Conservation (phyloP, 1,140 invertebrate species). For the Maconellicoccus hirsutus region DNA sequence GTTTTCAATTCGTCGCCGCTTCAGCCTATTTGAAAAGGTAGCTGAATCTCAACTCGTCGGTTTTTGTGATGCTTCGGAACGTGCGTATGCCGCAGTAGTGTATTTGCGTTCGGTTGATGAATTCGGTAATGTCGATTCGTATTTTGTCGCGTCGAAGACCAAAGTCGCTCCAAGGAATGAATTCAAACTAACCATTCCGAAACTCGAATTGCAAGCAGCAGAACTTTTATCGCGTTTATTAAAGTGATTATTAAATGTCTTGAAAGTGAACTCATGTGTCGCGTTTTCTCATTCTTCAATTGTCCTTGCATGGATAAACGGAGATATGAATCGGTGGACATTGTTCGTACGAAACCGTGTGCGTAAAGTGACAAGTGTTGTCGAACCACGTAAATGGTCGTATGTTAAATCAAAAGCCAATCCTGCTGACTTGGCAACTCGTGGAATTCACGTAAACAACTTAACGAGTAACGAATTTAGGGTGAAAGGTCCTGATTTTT, state of each 20-base stretch:
- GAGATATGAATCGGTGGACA: constrained; percentile 30
- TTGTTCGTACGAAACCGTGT: constrained; percentile 23
- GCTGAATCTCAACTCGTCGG: background rate
- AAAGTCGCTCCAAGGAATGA: constrained; percentile 28
- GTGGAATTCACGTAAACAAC: background rate
- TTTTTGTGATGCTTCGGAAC: constrained; percentile 18
- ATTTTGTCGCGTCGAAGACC: constrained; percentile 23
- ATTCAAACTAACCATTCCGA: constrained; percentile 24
- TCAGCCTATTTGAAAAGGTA: background rate
- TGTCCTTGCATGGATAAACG: constrained; percentile 32
- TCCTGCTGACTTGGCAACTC: constrained; percentile 29
- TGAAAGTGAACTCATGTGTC: background rate
- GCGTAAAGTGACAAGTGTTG: too few relatives aligned
- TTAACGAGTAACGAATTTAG: background rate
- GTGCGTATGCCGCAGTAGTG: constrained; percentile 2
- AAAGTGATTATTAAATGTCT: background rate
- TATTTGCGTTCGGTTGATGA: background rate
- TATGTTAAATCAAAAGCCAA: constrained; percentile 31
- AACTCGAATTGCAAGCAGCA: constrained; percentile 29
- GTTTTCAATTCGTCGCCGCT: background rate
- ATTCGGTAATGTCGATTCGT: constrained; percentile 23
- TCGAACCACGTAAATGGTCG: constrained; percentile 25
- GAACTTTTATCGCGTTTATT: constrained; percentile 17
- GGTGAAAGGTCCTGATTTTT: background rate
- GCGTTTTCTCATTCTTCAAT: constrained; percentile 33